Evolutionary conservation across 2,888 invertebrate species (phyloP).

Genomic region (Hylaea fasciaria): DNA sequence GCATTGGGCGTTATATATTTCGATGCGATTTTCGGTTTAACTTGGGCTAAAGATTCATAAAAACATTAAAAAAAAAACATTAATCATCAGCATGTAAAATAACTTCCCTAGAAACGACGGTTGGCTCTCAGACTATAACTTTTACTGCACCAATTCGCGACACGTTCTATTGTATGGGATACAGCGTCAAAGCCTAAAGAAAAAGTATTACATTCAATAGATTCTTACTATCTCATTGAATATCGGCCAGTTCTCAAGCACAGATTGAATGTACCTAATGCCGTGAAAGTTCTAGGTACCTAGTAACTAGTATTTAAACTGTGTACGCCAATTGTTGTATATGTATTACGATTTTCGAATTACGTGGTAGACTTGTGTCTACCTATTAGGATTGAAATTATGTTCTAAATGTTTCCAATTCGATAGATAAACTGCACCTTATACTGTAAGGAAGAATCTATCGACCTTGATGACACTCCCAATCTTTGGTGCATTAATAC

Average conservation of each 20-base stretch:
- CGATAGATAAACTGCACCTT: no score
- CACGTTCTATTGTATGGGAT: slow-evolving; percentile 25
- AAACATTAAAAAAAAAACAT: no score
- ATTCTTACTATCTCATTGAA: slow-evolving; percentile 41
- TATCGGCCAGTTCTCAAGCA: slow-evolving; percentile 44
- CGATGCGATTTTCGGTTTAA: no score
- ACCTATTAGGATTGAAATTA: neutral
- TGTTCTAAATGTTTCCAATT: neutral
- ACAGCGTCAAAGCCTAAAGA: slow-evolving; percentile 18
- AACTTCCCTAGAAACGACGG: neutral
- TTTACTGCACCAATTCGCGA: slow-evolving; percentile 33
- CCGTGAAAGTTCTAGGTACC: slow-evolving; percentile 51
- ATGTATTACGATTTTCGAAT: neutral
- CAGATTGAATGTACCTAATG: slow-evolving; percentile 42
- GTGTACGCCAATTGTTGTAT: slow-evolving; percentile 38
- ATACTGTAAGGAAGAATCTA: no score
- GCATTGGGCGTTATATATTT: no score
- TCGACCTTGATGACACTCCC: no score
- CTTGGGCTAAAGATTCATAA: no score
- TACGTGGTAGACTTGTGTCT: neutral
- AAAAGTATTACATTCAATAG: slow-evolving; percentile 30
- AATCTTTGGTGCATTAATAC: no score
- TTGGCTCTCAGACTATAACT: slow-evolving; percentile 29
- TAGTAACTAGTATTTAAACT: slow-evolving; percentile 5
- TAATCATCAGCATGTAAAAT: no score